Percentiles rank a stretch among this genome's conserved stretches.
These are phyloP conservation scores for Ormyrus pomaceus DNA, from an alignment of 2,888 invertebrate genomes.

Conservation along the genomic window DNA sequence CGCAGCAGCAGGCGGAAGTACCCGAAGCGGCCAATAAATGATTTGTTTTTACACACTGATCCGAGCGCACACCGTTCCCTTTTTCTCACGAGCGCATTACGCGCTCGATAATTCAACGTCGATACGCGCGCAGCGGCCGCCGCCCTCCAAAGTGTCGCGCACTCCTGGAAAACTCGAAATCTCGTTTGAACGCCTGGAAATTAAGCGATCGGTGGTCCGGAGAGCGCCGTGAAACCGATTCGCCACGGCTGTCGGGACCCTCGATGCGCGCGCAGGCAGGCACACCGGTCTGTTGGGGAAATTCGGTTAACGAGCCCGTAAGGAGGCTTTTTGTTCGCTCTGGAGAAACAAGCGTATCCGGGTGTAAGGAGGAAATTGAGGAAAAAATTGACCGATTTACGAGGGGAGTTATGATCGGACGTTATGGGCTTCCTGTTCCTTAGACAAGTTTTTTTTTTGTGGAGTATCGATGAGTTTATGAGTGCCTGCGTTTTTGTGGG, in stretches of 20 bases:
- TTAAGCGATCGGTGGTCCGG: slow-evolving; percentile 65
- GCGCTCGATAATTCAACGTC: too few species aligned
- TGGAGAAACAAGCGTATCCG: neutral
- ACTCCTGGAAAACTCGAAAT: slow-evolving; percentile 54
- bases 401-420: slow-evolving; percentile 5
- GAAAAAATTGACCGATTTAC: slow-evolving; percentile 30
- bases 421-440: neutral
- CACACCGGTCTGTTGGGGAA: slow-evolving; percentile 13
- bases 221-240: slow-evolving; percentile 69
- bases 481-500: too few species aligned
- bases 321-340: neutral
- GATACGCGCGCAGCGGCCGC: too few species aligned
- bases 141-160: too few species aligned
- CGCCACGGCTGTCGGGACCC: slow-evolving; percentile 57
- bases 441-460: neutral
- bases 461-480: too few species aligned
- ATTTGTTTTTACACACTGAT: slow-evolving; percentile 14
- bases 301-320: slow-evolving; percentile 40
- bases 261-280: neutral
- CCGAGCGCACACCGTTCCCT: neutral
- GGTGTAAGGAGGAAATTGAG: neutral
- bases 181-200: slow-evolving; percentile 68
- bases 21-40: neutral
- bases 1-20: too few species aligned
- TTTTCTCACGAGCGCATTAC: slow-evolving; percentile 17